A percentile compares a stretch with the other conserved stretches of the same genome.
Conservation (phyloP, 1,140 invertebrate genomes). For the Drosophila willistoni region DNA sequence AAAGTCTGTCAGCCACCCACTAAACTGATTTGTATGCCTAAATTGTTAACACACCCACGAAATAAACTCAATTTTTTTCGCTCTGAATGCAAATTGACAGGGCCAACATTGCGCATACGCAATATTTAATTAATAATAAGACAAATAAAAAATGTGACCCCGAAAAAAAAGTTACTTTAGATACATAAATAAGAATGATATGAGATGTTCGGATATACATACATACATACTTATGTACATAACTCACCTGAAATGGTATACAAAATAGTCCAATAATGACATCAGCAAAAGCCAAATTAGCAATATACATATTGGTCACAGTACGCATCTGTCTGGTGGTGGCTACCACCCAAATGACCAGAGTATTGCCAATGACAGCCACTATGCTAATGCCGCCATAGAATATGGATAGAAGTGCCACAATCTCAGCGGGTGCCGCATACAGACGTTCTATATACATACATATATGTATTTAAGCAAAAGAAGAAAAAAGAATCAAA, state of each 20-base stretch:
- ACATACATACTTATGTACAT: no score
- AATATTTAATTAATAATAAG: constrained; percentile 46
- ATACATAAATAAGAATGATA: background rate
- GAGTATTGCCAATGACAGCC: constrained; percentile 90
- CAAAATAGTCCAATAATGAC: constrained; percentile 91
- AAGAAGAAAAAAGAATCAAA: background rate
- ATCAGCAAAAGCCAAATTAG: constrained; percentile 90
- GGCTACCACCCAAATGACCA: constrained; percentile 92
- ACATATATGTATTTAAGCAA: no score
- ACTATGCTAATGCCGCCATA: constrained; percentile 92
- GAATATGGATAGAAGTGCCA: constrained; percentile 89
- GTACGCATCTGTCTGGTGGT: constrained; percentile 90
- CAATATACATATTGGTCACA: constrained; percentile 92
- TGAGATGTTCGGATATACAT: background rate
- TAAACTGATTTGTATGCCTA: constrained; percentile 59
- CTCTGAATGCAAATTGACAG: background rate
- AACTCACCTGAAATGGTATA: constrained; percentile 90
- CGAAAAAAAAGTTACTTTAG: constrained; percentile 10
- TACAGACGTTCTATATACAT: constrained; percentile 84
- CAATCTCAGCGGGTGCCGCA: constrained; percentile 89
- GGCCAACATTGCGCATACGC: constrained; percentile 48
- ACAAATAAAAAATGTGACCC: background rate
- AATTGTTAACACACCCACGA: constrained; percentile 48
- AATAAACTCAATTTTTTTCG: constrained; percentile 52
- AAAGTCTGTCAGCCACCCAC: constrained; percentile 1